Evolutionary conservation across 2,113 vertebrate species (phyloP).

Genomic region (Mobula birostris): DNA sequence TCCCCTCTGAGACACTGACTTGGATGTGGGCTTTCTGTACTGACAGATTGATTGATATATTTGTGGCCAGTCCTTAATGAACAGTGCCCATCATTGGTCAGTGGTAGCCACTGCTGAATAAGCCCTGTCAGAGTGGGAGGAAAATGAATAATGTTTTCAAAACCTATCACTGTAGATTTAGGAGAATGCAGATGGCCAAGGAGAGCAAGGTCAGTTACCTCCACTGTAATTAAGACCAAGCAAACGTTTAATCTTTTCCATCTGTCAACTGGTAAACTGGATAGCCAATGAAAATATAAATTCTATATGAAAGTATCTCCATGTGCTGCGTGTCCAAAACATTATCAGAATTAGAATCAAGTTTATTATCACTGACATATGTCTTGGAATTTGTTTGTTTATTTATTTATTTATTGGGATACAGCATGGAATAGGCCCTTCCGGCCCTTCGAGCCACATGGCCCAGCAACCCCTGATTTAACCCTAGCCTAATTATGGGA

Average conservation of each 20-base stretch:
- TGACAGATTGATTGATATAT: constrained; percentile 54
- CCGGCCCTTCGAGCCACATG: no score
- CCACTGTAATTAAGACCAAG: background rate
- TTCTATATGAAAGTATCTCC: background rate
- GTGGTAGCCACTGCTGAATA: constrained; percentile 54
- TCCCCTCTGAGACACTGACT: constrained; percentile 36
- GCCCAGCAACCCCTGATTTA: no score
- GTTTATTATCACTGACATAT: no score
- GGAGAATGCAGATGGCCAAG: background rate
- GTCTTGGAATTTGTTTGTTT: no score
- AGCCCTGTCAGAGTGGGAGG: constrained; percentile 33
- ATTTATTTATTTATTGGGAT: no score
- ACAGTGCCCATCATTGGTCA: constrained; percentile 44
- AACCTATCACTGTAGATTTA: constrained; percentile 40
- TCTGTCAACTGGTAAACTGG: constrained; percentile 9
- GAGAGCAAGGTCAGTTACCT: constrained; percentile 33
- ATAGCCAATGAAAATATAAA: background rate
- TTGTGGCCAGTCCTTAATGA: constrained; percentile 44
- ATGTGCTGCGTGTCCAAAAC: background rate
- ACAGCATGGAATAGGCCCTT: no score
- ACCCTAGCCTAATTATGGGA: no score
- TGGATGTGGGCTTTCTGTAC: constrained; percentile 39
- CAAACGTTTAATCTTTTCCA: background rate
- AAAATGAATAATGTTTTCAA: constrained; percentile 40
- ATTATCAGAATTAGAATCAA: background rate